Conservation (phyloP, 2,888 invertebrate genomes). For the Aplocera efformata region DNA sequence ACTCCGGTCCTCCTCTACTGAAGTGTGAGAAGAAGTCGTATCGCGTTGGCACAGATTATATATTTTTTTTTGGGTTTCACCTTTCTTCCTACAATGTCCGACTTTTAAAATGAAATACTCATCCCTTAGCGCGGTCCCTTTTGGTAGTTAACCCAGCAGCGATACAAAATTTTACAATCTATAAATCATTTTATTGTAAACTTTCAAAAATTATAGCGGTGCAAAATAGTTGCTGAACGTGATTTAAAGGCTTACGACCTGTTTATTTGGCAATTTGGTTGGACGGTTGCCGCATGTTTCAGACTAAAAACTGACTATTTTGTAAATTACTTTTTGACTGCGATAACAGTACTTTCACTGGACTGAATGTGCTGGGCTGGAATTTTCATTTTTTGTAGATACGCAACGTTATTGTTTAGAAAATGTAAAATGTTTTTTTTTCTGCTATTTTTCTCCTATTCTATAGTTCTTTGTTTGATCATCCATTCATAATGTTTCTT, state of each 20-base stretch:
- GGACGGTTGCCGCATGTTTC: conserved; percentile 30
- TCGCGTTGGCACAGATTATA: too few species aligned
- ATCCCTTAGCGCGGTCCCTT: conserved; percentile 5
- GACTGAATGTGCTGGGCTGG: background rate
- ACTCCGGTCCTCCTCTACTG: too few species aligned
- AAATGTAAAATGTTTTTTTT: too few species aligned
- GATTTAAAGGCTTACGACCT: conserved; percentile 17
- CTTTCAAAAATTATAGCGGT: conserved; percentile 21
- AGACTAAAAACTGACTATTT: conserved; percentile 34
- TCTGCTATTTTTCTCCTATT: too few species aligned
- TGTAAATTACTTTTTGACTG: conserved; percentile 30
- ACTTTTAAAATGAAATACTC: conserved; percentile 1
- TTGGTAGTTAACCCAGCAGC: conserved; percentile 32
- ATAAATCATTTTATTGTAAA: conserved; percentile 23
- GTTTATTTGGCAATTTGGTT: conserved; percentile 16
- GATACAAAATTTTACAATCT: conserved; percentile 18
- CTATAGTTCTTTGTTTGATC: too few species aligned
- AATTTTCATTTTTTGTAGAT: too few species aligned
- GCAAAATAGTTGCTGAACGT: conserved; percentile 18
- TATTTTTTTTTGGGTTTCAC: too few species aligned
- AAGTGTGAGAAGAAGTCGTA: too few species aligned
- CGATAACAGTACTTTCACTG: too few species aligned
- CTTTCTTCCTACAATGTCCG: too few species aligned
- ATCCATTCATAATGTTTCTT: too few species aligned
- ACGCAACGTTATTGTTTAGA: too few species aligned